phyloP scores from a whole-genome alignment of 2,113 vertebrate species.

The Lampris megalopsis region DNA sequence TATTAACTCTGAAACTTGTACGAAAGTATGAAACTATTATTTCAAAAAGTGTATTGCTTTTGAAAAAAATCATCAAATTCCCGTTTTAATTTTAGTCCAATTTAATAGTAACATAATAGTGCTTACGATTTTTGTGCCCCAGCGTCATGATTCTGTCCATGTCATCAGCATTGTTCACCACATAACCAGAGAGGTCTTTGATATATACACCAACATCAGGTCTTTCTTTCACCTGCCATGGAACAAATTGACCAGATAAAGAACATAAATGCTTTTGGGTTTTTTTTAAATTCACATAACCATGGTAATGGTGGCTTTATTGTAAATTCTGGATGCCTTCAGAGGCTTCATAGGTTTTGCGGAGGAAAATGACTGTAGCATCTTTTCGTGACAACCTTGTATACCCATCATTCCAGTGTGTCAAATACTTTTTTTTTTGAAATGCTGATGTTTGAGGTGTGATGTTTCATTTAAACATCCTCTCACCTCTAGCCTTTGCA shows the following conservation, averaged over 20 bases:
- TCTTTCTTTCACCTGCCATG: conserved; percentile 95
- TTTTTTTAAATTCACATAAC: too few species aligned
- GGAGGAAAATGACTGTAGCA: neutral
- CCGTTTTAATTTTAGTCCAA: neutral
- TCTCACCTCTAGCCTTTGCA: conserved; percentile 94
- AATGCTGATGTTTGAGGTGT: neutral
- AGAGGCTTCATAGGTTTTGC: neutral
- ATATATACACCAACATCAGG: conserved; percentile 98
- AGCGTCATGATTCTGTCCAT: conserved; percentile 99
- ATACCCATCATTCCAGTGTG: neutral
- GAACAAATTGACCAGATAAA: conserved; percentile 5
- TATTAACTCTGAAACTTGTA: neutral
- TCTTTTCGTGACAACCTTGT: conserved; percentile 1
- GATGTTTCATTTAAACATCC: neutral
- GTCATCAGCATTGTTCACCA: conserved; percentile 98
- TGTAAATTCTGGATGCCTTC: too few species aligned
- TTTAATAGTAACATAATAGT: neutral
- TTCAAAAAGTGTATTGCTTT: neutral
- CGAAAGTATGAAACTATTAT: neutral
- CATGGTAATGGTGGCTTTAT: too few species aligned
- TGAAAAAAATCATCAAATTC: neutral
- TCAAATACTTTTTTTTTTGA: neutral
- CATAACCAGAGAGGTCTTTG: conserved; percentile 97
- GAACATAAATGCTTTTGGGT: neutral
- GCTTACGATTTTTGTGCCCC: conserved; percentile 98